Base-by-base conservation (phyloP, 2,888 invertebrate species). In the Aphidius colemani region DNA sequence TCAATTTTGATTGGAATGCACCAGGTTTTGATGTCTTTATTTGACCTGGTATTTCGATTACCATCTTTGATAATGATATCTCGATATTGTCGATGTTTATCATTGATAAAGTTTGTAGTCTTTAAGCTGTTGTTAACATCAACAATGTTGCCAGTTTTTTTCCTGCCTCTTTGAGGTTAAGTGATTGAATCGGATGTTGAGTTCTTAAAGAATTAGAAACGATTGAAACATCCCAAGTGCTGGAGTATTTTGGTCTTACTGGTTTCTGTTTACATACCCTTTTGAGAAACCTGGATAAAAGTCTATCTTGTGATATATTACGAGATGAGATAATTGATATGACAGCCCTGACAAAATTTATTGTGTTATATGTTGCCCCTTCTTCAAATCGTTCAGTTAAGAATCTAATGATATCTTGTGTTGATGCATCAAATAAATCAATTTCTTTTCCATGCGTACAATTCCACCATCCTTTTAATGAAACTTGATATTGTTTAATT, bases 61-160 rank as follows among this genome's bases (percentile, higher is more conserved):
- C 49, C 6, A 67, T 63, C 55, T 55, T 62, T 51, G 46, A 40
- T 9, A 10, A 18, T 5, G 53, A 48, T 41, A 44, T 53, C 1
- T 10, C 18, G 7, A 69, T 61, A 39, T 69, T 66, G 46, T 69
- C 59, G 7, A 66, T 63, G 7, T 61, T 63, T 55, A 67, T 69
- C 10, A 64, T 13, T 2, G 65, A 58, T 10, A 65, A 48, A 7
- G 64, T 69, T 30, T 70, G 68, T 11, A 66, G 61, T 46, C 70
- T 60, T 7, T 70, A 67, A 7, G 66, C 70, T 2, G 66, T 67
- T 7, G 64, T 59, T 43, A 70, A 48, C 7, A 66, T 65, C 39
- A 69, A 10, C 1, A 65, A 59, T n/a, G 61, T 63, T 18, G 64
- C 53, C 7, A 68, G 49, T 46, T 64, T 67, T 49, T 66, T 65